Percentiles rank a stretch among this genome's conserved stretches.
Conservation (phyloP, 2,113 vertebrate species). For the Leiothrix lutea region DNA sequence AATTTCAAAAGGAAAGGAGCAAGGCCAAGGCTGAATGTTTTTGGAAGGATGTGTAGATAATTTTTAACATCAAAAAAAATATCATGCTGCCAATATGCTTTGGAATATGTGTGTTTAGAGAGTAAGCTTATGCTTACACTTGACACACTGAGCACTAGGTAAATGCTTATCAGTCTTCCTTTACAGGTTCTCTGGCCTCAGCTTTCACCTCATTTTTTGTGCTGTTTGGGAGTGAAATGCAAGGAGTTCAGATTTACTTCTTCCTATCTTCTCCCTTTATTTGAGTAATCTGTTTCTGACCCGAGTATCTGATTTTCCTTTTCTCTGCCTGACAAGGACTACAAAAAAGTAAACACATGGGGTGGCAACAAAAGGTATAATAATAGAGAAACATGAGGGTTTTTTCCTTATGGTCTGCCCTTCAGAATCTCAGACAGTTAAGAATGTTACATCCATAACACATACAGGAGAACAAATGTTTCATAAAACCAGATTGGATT, state of each 20-base stretch:
- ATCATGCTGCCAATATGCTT: neutral
- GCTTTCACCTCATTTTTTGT: neutral
- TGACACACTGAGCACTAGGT: neutral
- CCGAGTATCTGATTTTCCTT: neutral
- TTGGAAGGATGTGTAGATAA: neutral
- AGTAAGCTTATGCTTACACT: neutral
- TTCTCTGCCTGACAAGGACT: neutral
- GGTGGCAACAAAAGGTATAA: neutral
- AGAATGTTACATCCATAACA: neutral
- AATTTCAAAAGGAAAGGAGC: neutral
- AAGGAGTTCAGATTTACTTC: neutral
- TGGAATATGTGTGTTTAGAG: neutral
- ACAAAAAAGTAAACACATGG: neutral
- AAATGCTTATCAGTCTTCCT: neutral
- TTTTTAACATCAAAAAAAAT: neutral
- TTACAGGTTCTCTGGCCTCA: neutral
- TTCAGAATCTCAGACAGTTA: neutral
- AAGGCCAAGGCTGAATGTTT: neutral
- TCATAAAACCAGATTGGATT: neutral
- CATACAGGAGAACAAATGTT: neutral
- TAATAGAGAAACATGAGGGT: neutral
- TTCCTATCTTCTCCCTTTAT: neutral
- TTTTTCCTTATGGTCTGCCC: neutral
- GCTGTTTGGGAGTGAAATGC: neutral
- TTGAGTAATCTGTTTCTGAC: neutral